Percentiles rank a stretch among this genome's conserved stretches.
Evolutionary conservation across 1,140 invertebrate genomes (phyloP).

Genomic region (Drosophila pseudoananassae): DNA sequence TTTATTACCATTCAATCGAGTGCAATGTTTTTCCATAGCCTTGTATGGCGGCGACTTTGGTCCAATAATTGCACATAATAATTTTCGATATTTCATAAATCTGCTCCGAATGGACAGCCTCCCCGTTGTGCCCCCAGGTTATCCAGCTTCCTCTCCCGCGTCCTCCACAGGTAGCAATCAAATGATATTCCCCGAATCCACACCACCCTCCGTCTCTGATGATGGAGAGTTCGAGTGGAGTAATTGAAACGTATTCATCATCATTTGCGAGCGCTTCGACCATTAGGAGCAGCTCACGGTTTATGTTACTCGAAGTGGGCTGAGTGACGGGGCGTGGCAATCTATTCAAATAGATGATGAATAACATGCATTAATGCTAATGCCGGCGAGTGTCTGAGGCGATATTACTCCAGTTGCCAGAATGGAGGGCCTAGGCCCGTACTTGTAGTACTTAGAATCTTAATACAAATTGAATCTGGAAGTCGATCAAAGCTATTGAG

Average conservation of each 20-base stretch:
- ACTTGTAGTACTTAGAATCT: too few species aligned
- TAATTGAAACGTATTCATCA: constrained; percentile 68
- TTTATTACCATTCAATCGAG: constrained; percentile 68
- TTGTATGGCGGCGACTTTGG: constrained; percentile 1
- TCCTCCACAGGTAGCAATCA: constrained; percentile 30
- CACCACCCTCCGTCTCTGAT: constrained; percentile 1
- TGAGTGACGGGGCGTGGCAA: constrained; percentile 12
- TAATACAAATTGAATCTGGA: constrained; percentile 25
- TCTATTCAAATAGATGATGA: constrained; percentile 63
- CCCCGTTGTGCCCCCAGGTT: too few species aligned
- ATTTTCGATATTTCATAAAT: constrained; percentile 44
- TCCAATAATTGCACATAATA: constrained; percentile 54
- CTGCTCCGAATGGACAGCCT: constrained; percentile 16
- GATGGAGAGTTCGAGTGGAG: constrained; percentile 45
- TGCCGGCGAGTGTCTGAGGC: constrained; percentile 3
- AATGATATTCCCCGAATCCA: constrained; percentile 20
- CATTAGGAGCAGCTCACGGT: constrained; percentile 54
- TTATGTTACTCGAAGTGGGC: constrained; percentile 4
- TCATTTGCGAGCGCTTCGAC: constrained; percentile 61
- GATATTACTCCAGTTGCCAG: constrained; percentile 11
- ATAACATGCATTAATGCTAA: constrained; percentile 52
- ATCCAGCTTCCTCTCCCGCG: neutral
- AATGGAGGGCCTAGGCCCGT: neutral
- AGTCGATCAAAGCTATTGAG: neutral
- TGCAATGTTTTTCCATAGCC: constrained; percentile 42